Conservation (phyloP, 1,140 invertebrate species). For the Leptopilina clavipes region DNA sequence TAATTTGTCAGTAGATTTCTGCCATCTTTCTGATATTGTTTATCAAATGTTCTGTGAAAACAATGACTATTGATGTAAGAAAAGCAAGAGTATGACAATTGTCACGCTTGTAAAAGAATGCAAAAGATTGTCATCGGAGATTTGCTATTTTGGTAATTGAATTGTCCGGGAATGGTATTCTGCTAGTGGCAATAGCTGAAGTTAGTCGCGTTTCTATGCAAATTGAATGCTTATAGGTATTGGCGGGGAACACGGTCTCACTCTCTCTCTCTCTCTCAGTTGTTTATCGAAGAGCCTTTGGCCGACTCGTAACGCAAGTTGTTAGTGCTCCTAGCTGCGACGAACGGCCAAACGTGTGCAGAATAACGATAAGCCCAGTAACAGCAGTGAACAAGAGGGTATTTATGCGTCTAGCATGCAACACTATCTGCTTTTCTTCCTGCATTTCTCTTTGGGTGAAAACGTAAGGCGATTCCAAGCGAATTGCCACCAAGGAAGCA, state of each 20-base stretch:
- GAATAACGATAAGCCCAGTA: slow-evolving; percentile 69
- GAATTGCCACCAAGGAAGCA: slow-evolving; percentile 38
- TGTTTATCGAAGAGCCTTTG: slow-evolving; percentile 54
- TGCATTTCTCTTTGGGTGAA: slow-evolving; percentile 53
- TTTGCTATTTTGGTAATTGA: slow-evolving; percentile 66
- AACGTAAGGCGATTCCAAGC: slow-evolving; percentile 50
- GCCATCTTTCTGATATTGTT: no score
- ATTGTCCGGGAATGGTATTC: slow-evolving; percentile 49
- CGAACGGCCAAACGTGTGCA: slow-evolving; percentile 67
- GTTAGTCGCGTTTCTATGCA: slow-evolving; percentile 69
- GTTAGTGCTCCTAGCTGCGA: slow-evolving; percentile 65
- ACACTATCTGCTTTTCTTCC: slow-evolving; percentile 38
- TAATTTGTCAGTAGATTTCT: no score
- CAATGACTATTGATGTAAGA: background rate
- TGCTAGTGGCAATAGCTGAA: slow-evolving; percentile 63
- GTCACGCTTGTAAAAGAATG: background rate
- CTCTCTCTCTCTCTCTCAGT: slow-evolving; percentile 12
- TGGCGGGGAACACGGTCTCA: slow-evolving; percentile 38
- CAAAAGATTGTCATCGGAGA: slow-evolving; percentile 41
- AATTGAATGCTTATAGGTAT: slow-evolving; percentile 67
- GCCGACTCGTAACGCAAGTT: slow-evolving; percentile 64
- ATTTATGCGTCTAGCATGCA: slow-evolving; percentile 63
- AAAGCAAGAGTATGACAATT: background rate
- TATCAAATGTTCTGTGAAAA: no score
- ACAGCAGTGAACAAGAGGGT: slow-evolving; percentile 59